A percentile compares a stretch with the other conserved stretches of the same genome.
Conservation (phyloP, 1,140 invertebrate genomes). For the Heterodera carotae region DNA sequence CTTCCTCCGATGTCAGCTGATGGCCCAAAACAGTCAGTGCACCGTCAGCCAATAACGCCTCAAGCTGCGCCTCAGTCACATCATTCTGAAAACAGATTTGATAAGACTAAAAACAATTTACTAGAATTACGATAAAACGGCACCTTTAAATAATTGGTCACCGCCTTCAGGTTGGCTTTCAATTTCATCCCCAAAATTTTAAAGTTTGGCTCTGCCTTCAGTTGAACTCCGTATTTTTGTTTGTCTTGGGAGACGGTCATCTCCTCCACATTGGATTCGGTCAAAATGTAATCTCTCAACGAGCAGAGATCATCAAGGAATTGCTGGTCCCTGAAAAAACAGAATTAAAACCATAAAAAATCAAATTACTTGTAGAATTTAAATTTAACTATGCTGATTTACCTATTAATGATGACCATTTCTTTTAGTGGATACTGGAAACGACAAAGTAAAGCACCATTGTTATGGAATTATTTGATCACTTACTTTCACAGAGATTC, state of each 20-base stretch:
- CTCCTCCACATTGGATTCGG: constrained; percentile 86
- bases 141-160: constrained; percentile 79
- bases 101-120: constrained; percentile 43
- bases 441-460: neutral
- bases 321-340: constrained; percentile 72
- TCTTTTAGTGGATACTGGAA: constrained; percentile 86
- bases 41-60: constrained; percentile 76
- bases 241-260: constrained; percentile 89
- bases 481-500: constrained; percentile 80
- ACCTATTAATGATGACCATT: constrained; percentile 83
- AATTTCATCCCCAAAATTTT: constrained; percentile 81
- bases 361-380: neutral
- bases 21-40: constrained; percentile 77
- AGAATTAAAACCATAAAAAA: no score
- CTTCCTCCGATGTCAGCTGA: constrained; percentile 77
- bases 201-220: constrained; percentile 90
- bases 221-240: constrained; percentile 84
- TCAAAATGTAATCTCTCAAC: constrained; percentile 79
- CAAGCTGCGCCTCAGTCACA: constrained; percentile 79
- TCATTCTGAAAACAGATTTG: constrained; percentile 63
- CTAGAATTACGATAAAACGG: constrained; percentile 3
- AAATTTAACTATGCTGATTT: neutral
- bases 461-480: neutral
- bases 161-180: constrained; percentile 84
- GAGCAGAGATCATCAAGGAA: constrained; percentile 80